These are phyloP conservation scores for Leptodirus hochenwartii DNA, from an alignment of 2,888 invertebrate species.

Conservation along the genomic window DNA sequence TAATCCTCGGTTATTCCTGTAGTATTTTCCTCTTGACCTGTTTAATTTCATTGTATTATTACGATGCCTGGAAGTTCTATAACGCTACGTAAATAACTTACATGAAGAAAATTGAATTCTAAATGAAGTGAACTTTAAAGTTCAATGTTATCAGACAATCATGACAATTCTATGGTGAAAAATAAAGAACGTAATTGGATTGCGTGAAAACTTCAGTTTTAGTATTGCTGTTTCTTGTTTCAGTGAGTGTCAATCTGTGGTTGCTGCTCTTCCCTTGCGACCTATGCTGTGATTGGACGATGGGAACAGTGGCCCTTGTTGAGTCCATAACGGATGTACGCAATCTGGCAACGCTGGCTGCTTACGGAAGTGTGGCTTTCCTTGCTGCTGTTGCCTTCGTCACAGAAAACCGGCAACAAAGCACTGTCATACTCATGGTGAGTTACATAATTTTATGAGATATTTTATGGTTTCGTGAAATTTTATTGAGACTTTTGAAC, in stretches of 20 bases:
- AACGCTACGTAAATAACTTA: too few species aligned
- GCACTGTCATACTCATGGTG: slow-evolving; percentile 51
- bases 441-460: slow-evolving; percentile 17
- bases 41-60: too few species aligned
- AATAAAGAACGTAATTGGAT: too few species aligned
- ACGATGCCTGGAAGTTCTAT: too few species aligned
- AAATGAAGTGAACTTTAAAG: too few species aligned
- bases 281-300: slow-evolving; percentile 96
- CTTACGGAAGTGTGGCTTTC: slow-evolving; percentile 41
- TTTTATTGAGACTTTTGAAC: neutral
- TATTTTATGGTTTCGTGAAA: neutral
- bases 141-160: too few species aligned
- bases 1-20: too few species aligned
- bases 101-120: too few species aligned
- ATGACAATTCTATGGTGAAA: too few species aligned
- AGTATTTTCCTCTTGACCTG: too few species aligned
- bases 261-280: slow-evolving; percentile 74
- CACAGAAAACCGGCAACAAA: slow-evolving; percentile 41
- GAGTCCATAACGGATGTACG: slow-evolving; percentile 61
- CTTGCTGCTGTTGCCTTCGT: slow-evolving; percentile 36
- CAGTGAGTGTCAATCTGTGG: slow-evolving; percentile 82
- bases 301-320: slow-evolving; percentile 85
- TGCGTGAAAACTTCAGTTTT: too few species aligned
- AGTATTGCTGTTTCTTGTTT: too few species aligned
- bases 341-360: slow-evolving; percentile 58